phyloP scores from a whole-genome alignment of 1,140 invertebrate genomes.

The Hestina assimilis region DNA sequence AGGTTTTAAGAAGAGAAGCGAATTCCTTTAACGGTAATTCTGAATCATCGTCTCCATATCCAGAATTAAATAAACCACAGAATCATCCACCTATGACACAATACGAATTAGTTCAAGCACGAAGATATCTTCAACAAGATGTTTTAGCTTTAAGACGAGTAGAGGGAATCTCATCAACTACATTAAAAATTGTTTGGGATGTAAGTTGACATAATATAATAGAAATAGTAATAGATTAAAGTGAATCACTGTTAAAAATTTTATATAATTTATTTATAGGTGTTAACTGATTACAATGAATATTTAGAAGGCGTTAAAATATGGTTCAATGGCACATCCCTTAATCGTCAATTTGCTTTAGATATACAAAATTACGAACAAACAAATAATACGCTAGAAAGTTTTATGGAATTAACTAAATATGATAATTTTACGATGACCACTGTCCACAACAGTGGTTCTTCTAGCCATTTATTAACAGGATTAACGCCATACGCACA shows the following conservation, averaged over 20 bases:
- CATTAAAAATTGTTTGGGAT: constrained; percentile 91
- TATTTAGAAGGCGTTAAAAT: constrained; percentile 95
- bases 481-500: constrained; percentile 84
- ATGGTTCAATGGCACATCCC: constrained; percentile 87
- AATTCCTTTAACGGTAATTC: constrained; percentile 65
- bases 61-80: constrained; percentile 64
- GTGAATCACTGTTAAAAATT: background rate
- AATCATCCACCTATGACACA: constrained; percentile 86
- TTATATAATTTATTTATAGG: constrained; percentile 71
- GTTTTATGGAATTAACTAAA: constrained; percentile 58
- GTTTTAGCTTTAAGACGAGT: constrained; percentile 89
- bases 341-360: constrained; percentile 52
- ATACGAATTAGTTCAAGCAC: constrained; percentile 88
- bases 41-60: constrained; percentile 59
- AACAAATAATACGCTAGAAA: constrained; percentile 50
- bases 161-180: constrained; percentile 88
- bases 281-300: constrained; percentile 78
- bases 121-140: constrained; percentile 87
- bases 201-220: constrained; percentile 73
- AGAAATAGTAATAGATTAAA: background rate
- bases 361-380: constrained; percentile 46
- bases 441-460: constrained; percentile 83
- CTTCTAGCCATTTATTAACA: constrained; percentile 78
- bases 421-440: constrained; percentile 79
- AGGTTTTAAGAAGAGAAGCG: constrained; percentile 70